Conservation (phyloP, 2,113 vertebrate genomes). For the Megaleporinus macrocephalus region DNA sequence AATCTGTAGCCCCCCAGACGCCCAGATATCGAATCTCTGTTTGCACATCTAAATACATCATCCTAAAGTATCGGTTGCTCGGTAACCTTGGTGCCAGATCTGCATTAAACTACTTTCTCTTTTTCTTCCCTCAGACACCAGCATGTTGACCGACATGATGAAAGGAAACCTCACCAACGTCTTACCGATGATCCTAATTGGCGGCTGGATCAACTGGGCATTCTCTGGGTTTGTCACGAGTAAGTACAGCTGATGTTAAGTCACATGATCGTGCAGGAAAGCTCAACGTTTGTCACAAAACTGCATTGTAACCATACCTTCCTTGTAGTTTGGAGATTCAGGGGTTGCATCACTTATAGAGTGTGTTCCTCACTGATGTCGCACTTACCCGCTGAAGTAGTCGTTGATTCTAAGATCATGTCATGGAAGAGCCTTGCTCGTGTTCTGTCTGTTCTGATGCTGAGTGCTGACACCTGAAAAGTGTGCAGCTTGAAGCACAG, state of each 20-base stretch:
- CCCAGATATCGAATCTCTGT: no score
- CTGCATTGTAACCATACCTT: neutral
- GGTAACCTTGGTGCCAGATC: no score
- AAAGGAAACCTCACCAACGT: conserved; percentile 86
- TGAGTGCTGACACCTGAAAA: no score
- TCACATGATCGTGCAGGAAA: neutral
- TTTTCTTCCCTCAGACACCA: conserved; percentile 71
- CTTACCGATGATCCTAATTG: conserved; percentile 85
- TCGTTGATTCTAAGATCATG: no score
- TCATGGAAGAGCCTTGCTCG: neutral
- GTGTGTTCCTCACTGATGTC: neutral
- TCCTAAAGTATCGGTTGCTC: no score
- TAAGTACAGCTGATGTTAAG: conserved; percentile 63
- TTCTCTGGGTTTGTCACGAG: conserved; percentile 87
- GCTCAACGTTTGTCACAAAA: neutral
- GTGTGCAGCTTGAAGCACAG: no score
- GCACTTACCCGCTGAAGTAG: neutral
- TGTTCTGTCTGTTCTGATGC: no score
- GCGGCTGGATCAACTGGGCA: conserved; percentile 88
- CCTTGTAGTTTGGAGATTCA: neutral
- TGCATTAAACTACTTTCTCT: no score
- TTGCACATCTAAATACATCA: no score
- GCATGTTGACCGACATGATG: conserved; percentile 87
- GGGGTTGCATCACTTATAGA: neutral
- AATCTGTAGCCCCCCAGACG: no score